Evolutionary conservation across 1,140 invertebrate species (phyloP).

Genomic region (Vollenhovia emeryi): DNA sequence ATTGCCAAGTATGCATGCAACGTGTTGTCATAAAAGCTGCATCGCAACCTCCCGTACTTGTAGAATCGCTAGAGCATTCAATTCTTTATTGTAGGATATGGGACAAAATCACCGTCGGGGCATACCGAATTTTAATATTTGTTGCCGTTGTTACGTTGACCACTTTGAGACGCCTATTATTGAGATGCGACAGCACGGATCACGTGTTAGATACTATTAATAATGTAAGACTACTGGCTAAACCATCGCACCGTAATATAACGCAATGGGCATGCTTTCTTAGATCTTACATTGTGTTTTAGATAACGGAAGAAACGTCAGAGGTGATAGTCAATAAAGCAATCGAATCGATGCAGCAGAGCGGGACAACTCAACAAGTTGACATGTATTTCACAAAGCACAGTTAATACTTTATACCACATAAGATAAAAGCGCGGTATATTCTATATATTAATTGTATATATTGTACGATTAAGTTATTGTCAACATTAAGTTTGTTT

Average conservation of each 20-base stretch:
- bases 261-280: neutral
- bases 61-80: constrained; percentile 15
- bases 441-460: neutral
- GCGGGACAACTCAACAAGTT: constrained; percentile 80
- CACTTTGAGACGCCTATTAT: constrained; percentile 88
- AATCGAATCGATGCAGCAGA: constrained; percentile 91
- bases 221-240: constrained; percentile 86
- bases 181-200: constrained; percentile 87
- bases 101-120: constrained; percentile 95
- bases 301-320: constrained; percentile 91
- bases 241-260: neutral
- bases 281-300: constrained; percentile 68
- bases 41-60: neutral
- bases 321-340: constrained; percentile 93
- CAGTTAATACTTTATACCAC: constrained; percentile 4
- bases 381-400: constrained; percentile 65
- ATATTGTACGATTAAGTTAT: neutral
- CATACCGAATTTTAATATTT: constrained; percentile 92
- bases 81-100: constrained; percentile 91
- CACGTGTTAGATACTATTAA: constrained; percentile 88
- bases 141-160: constrained; percentile 91
- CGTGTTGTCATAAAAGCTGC: constrained; percentile 4
- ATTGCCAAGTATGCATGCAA: constrained; percentile 88
- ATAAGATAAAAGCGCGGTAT: neutral
- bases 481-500: neutral